These are phyloP conservation scores for Isotomurus palustris DNA, from an alignment of 2,888 invertebrate genomes.

Conservation along the genomic window DNA sequence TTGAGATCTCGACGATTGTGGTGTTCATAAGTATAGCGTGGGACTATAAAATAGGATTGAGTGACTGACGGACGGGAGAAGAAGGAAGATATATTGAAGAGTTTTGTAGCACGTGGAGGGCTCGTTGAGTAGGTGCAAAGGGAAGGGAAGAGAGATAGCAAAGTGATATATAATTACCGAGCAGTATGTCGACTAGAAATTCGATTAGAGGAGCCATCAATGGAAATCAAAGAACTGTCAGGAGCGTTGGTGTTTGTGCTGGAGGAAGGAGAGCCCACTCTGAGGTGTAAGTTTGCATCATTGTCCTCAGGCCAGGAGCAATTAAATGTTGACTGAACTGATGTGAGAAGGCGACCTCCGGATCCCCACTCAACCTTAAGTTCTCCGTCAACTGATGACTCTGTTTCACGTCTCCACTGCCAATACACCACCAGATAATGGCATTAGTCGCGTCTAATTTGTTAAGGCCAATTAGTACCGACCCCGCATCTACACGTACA, in stretches of 20 bases:
- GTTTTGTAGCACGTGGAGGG: too few species aligned
- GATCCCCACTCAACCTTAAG: conserved; percentile 40
- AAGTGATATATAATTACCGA: conserved; percentile 38
- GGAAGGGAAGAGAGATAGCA: too few species aligned
- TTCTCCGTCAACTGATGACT: conserved; percentile 33
- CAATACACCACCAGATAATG: too few species aligned
- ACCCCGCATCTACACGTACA: too few species aligned
- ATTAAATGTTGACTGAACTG: conserved; percentile 44
- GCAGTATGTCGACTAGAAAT: conserved; percentile 42
- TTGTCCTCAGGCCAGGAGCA: conserved; percentile 27
- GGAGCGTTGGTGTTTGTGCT: conserved; percentile 6
- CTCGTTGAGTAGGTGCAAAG: too few species aligned
- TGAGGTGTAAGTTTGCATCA: conserved; percentile 26
- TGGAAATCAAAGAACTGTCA: conserved; percentile 26
- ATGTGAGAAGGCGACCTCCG: conserved; percentile 26
- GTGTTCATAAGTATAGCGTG: too few species aligned
- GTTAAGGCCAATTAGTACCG: too few species aligned
- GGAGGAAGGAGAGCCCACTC: conserved; percentile 19
- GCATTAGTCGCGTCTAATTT: too few species aligned
- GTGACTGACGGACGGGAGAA: too few species aligned
- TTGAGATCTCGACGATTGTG: too few species aligned
- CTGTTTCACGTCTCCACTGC: conserved; percentile 27
- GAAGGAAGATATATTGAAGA: too few species aligned
- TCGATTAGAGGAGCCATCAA: conserved; percentile 43
- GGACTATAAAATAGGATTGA: too few species aligned